phyloP scores from a whole-genome alignment of 2,797 vertebrate genomes.

The Pitangus sulphuratus region DNA sequence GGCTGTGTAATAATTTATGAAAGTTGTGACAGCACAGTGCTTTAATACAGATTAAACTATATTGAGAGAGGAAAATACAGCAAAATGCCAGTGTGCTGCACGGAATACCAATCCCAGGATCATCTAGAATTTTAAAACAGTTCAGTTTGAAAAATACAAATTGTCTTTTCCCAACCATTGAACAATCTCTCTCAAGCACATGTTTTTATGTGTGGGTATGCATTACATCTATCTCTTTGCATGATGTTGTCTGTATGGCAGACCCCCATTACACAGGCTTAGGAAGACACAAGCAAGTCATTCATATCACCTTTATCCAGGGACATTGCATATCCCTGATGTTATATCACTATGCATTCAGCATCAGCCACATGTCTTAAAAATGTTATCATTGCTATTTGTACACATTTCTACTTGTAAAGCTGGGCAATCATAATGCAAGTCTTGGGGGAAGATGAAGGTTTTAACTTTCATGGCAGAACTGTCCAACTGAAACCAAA shows the following conservation, averaged over 20 bases:
- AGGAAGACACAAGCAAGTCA: background rate
- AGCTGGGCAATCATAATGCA: background rate
- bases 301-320: background rate
- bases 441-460: background rate
- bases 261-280: background rate
- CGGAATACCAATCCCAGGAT: background rate
- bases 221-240: background rate
- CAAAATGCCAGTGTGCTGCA: background rate
- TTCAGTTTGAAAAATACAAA: background rate
- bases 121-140: slow-evolving; percentile 26
- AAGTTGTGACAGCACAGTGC: slow-evolving; percentile 46
- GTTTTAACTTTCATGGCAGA: background rate
- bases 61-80: slow-evolving; percentile 19
- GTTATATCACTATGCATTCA: background rate
- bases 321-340: background rate
- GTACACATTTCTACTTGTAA: background rate
- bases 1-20: slow-evolving; percentile 55
- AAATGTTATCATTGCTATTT: background rate
- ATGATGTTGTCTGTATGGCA: background rate
- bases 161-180: background rate
- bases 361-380: background rate
- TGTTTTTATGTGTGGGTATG: background rate
- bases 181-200: background rate
- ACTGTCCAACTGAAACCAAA: background rate
- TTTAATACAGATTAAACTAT: slow-evolving; percentile 58